phyloP scores from a whole-genome alignment of 92 coral and sea anemone species.

The Epizoanthus fatuus region DNA sequence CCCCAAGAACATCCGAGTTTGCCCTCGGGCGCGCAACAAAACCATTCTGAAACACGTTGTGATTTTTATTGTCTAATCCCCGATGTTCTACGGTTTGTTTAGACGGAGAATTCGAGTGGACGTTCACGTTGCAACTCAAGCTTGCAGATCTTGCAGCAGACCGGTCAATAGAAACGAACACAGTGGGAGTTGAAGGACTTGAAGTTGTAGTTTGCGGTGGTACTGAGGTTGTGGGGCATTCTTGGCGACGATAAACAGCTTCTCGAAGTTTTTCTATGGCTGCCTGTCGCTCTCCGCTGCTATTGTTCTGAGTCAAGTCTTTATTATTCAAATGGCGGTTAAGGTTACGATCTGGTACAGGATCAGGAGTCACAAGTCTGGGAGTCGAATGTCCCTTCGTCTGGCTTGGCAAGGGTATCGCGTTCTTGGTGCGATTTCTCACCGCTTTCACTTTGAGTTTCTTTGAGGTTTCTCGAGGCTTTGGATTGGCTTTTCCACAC shows the following conservation, averaged over 20 bases:
- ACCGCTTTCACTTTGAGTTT: constrained; percentile 31
- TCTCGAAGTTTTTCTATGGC: constrained; percentile 13
- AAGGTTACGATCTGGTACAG: constrained; percentile 15
- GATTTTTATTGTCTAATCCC: constrained; percentile 21
- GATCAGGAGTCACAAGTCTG: constrained; percentile 11
- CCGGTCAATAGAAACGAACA: constrained; percentile 1
- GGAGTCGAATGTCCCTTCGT: constrained; percentile 16
- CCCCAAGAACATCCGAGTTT: neutral
- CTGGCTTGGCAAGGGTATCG: constrained; percentile 6
- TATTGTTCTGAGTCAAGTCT: constrained; percentile 17
- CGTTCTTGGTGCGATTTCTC: constrained; percentile 16
- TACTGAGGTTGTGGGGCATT: neutral
- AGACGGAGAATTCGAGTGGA: neutral
- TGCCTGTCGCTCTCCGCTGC: constrained; percentile 25
- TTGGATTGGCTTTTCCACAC: constrained; percentile 17
- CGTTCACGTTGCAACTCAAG: neutral
- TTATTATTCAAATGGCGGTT: constrained; percentile 42
- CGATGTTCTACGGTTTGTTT: constrained; percentile 7
- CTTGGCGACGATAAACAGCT: constrained; percentile 25
- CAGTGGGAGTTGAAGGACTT: neutral
- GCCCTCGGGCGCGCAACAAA: constrained; percentile 19
- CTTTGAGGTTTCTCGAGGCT: constrained; percentile 10
- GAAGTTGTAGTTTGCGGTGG: neutral
- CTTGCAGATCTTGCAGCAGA: constrained; percentile 5
- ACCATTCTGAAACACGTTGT: constrained; percentile 14